A percentile compares a stretch with the other conserved stretches of the same genome.
These are phyloP conservation scores for Xestia rhomboidea DNA, from an alignment of 2,888 invertebrate species.

Conservation along the genomic window DNA sequence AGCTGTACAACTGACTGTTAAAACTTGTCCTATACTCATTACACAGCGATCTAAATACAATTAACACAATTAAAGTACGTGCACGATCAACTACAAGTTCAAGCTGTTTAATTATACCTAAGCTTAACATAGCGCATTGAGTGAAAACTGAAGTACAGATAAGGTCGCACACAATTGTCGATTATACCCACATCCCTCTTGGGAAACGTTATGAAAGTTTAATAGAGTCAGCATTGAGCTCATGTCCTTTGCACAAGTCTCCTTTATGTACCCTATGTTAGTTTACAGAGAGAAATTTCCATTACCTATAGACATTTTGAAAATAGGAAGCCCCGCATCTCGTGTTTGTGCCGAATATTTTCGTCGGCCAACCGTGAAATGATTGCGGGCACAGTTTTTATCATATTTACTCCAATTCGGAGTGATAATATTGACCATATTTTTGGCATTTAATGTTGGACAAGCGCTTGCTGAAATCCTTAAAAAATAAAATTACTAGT, in stretches of 20 bases:
- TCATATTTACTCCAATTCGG: slow-evolving; percentile 52
- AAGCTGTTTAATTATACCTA: slow-evolving; percentile 31
- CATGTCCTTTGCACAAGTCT: slow-evolving; percentile 60
- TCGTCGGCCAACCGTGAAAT: slow-evolving; percentile 47
- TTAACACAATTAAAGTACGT: slow-evolving; percentile 51
- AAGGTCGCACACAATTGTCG: slow-evolving; percentile 48
- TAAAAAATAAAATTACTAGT: slow-evolving; percentile 44
- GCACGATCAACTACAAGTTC: slow-evolving; percentile 13
- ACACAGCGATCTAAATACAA: slow-evolving; percentile 42
- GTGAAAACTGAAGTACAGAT: slow-evolving; percentile 48
- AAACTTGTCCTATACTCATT: slow-evolving; percentile 31
- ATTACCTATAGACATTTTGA: slow-evolving; percentile 53
- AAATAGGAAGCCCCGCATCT: slow-evolving; percentile 41
- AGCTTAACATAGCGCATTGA: slow-evolving; percentile 21
- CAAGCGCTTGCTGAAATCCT: slow-evolving; percentile 19
- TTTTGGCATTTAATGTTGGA: slow-evolving; percentile 36
- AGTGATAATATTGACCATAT: slow-evolving; percentile 42
- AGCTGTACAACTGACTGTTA: slow-evolving; percentile 22
- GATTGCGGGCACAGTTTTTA: slow-evolving; percentile 43
- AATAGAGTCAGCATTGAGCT: slow-evolving; percentile 60
- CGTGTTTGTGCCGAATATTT: slow-evolving; percentile 44
- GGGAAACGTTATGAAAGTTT: slow-evolving; percentile 63
- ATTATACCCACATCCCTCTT: slow-evolving; percentile 63
- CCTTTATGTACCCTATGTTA: slow-evolving; percentile 50
- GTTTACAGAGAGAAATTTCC: slow-evolving; percentile 47